A percentile compares a stretch with the other conserved stretches of the same genome.
phyloP scores from a whole-genome alignment of 2,888 invertebrate species.

The Erebia epiphron region DNA sequence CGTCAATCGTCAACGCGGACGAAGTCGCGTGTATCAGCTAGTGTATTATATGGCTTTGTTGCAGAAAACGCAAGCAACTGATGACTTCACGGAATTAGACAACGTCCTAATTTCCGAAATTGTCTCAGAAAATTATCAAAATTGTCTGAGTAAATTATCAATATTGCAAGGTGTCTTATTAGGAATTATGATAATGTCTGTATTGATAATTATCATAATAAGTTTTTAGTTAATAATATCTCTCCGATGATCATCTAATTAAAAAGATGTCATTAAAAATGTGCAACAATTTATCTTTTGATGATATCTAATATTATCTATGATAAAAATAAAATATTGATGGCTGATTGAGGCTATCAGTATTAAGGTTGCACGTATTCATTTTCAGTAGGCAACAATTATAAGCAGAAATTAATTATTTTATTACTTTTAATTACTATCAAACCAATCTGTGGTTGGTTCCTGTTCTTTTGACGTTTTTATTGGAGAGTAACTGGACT shows the following conservation, averaged over 20 bases:
- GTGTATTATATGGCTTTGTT: neutral
- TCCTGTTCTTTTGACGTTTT: too few relatives aligned
- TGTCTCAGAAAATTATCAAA: too few relatives aligned
- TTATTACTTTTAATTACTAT: too few relatives aligned
- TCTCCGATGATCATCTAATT: slow-evolving; percentile 3
- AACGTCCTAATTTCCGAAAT: neutral
- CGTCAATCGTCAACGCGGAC: too few relatives aligned
- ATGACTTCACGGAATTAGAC: neutral
- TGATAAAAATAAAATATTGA: slow-evolving; percentile 10
- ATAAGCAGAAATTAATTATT: too few relatives aligned
- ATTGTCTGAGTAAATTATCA: neutral
- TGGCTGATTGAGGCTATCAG: neutral
- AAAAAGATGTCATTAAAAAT: neutral
- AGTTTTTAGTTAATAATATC: neutral
- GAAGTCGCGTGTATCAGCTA: too few relatives aligned
- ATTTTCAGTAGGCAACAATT: neutral
- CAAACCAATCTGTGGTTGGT: too few relatives aligned
- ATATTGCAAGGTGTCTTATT: slow-evolving; percentile 11
- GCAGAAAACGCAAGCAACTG: neutral
- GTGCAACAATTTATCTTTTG: neutral
- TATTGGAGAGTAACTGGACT: too few relatives aligned
- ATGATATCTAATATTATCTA: slow-evolving; percentile 5
- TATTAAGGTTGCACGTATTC: neutral
- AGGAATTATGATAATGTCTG: slow-evolving; percentile 22
- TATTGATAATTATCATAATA: neutral